Base-by-base conservation (phyloP, 2,113 vertebrate genomes). In the Fregata magnificens region DNA sequence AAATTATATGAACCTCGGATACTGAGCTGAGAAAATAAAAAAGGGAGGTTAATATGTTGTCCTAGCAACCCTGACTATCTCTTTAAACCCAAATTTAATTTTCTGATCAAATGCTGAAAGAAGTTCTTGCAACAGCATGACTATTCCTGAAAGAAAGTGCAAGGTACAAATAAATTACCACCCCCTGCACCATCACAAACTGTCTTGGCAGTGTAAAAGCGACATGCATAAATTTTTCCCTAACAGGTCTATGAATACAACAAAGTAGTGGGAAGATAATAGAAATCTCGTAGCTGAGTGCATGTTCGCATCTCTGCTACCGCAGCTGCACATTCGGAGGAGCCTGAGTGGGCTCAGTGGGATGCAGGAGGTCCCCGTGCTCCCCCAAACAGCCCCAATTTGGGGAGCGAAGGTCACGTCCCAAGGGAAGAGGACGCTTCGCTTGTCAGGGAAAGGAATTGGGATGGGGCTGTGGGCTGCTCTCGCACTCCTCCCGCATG, bases 21-120 rank as follows among this genome's bases (percentile, higher is more conserved):
- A 80, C 71, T 63, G 71, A 94, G 78, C 55, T 2, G 18, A 92
- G 62, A 62, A 94, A 95, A 92, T 79, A 94, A 92, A 95, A 72
- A 36, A 80, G 31, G 70, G 49, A 96, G 88, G 92, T 94, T 97
- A 95, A 94, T 62, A 92, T 80, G 93, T 96, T 97, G 94, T 95
- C 94, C 92, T 97, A 88, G 95, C 92, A 97, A 96, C 96, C 82
- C 38, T 24, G 87, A 94, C 96, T 97, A 95, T 93, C 61, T 92
- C 95, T 97, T 97, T 96, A 95, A 95, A 95, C 77, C 56, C 77
- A 94, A 97, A 97, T 95, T 96, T 93, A 97, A 96, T 97, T 97
- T 97, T 95, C 94, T 74, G 93, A 97, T 94, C 92, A 92, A 94
- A 95, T 21, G 84, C 65, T 93, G 96, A 95, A 95, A 96, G 91